These are phyloP conservation scores for Chrysocyon brachyurus DNA, from an alignment of 2,797 vertebrate species.

Conservation along the genomic window DNA sequence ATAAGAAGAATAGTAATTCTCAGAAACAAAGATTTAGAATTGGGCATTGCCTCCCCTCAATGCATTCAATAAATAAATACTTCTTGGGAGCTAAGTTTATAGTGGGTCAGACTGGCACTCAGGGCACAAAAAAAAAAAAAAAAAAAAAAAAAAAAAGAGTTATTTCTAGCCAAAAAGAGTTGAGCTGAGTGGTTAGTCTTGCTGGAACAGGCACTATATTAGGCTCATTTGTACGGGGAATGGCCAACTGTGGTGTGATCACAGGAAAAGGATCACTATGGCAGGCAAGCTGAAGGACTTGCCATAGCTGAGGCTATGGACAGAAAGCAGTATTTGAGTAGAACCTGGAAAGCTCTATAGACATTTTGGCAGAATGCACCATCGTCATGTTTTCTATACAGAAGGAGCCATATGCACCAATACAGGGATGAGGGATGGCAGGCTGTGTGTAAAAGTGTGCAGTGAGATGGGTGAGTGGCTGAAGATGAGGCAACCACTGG, in stretches of 20 bases:
- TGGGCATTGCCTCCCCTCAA: neutral
- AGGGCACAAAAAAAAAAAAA: neutral
- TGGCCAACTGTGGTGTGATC: rapidly evolving
- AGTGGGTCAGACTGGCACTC: neutral
- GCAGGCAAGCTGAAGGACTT: neutral
- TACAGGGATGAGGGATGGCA: neutral
- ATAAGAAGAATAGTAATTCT: neutral
- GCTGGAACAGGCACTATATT: neutral
- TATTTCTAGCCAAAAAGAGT: neutral
- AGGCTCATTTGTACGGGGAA: neutral
- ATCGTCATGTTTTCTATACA: neutral
- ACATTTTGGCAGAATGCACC: neutral
- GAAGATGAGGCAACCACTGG: no score
- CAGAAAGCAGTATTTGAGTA: neutral
- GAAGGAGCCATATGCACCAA: neutral
- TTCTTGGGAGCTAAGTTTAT: neutral
- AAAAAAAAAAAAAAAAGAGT: neutral
- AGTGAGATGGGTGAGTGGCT: neutral
- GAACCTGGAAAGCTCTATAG: neutral
- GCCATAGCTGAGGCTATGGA: neutral
- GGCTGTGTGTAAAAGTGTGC: no score
- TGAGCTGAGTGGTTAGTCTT: neutral
- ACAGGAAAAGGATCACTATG: neutral
- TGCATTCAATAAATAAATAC: neutral
- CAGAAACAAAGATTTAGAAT: neutral